Evolutionary conservation across 2,113 vertebrate species (phyloP), one percentile per base, ranked within the genome.

Genomic region (Cyprinus carpio): DNA sequence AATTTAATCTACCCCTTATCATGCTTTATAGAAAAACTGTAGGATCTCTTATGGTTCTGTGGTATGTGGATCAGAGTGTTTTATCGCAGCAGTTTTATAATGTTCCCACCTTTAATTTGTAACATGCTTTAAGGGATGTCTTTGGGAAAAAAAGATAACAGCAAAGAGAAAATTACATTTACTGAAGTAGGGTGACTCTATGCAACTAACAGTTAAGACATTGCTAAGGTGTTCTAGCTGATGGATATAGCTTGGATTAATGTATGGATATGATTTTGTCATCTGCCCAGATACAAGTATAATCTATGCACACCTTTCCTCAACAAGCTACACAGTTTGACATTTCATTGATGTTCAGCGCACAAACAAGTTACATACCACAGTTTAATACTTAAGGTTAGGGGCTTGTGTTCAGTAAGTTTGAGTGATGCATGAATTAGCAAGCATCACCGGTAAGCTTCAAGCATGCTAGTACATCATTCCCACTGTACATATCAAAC

Each of bases 1-100:
- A 60, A 25, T 84, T 27, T 85, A 71, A 87, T 87, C 82, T 82
- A 13, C 10, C 11, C 1, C 78, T 85, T 82, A 77, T 84, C 71
- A 6, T 20, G 12, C 46, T 20, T 51, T 37, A 75, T 31, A 11
- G 43, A 34, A 16, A 34, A 29, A 12, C 67, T 43, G n/a, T 85
- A 37, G 40, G 12, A 78, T 80, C 10, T 85, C 46, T 60, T 85
- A 25, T 81, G 37, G 58, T 80, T 80, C 64, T n/a, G 84, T 46
- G 25, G 7, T 60, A 80, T 85, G 37, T 69, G 79, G 49, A 7
- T 27, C 4, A 64, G 40, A 40, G 31, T 56, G 16, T 20, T 20
- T 77, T 77, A 54, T 43, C 23, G 0, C 5, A 6, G 56, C 37
- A 6, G n/a, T 20, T 64, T 43, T 64, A 62, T 64, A 46, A 65